Evolutionary conservation across 92 coral and sea anemone species (phyloP), one percentile per base, ranked within the genome.

Genomic region (Palythoa caribaeorum): DNA sequence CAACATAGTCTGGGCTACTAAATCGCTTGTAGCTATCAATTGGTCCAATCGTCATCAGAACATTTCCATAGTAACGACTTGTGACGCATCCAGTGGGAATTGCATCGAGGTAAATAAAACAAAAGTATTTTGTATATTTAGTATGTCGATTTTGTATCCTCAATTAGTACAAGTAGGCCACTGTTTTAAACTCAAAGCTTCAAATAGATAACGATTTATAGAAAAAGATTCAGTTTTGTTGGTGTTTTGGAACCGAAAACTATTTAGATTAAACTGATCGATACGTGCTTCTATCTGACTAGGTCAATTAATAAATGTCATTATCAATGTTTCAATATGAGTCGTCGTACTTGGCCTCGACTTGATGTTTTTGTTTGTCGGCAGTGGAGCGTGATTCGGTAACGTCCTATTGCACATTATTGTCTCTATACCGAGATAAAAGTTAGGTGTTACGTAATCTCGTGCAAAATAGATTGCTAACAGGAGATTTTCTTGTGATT

Each of bases 1-100:
- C 48, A 86, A 93, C 75, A 88, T 96, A 21, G 94, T 91, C 3
- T 96, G 99, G 99, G 92, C 96, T 17, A 87, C 94, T 77, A 92
- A 84, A 28, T 54, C 19, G 17, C 69, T 48, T 9, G 93, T 94
- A 63, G 79, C 92, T 71, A 93, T 96, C 68, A 91, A 93, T 73
- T 96, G 99, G 99, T 76, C 95, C 55, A 95, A 92, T 84, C 86
- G 99, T 53, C 87, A 78, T 59, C 99, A 96, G 73, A 88, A 93
- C 71, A 88, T 76, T 16, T 89, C 90, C 50, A 87, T 88, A 71
- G 94, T 88, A 62, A 89, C 79, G 65, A 87, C 88, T 11, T 94
- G 96, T 20, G 60, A 77, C 73, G 93, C 90, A 11, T 2, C 88
- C 20, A 78, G 80, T 65, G 93, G 91, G 13, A 63, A 1, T 38